phyloP scores from a whole-genome alignment of 2,797 vertebrate genomes.

The Hybognathus amarus region DNA sequence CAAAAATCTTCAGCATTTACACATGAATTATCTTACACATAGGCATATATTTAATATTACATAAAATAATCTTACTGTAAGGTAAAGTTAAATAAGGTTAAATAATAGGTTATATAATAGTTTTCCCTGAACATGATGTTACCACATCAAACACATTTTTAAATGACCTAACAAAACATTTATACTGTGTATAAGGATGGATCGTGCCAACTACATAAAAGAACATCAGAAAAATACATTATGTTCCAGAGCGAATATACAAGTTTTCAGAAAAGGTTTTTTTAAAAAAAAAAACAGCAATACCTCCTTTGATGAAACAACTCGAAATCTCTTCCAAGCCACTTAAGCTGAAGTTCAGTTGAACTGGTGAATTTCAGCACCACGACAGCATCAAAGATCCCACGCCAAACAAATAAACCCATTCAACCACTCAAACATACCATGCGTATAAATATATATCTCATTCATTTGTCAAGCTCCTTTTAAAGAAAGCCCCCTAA shows the following conservation, averaged over 20 bases:
- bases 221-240: background rate
- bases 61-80: background rate
- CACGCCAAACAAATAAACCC: background rate
- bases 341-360: slow-evolving; percentile 3
- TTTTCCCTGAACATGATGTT: background rate
- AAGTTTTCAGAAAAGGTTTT: background rate
- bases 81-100: background rate
- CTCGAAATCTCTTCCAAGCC: background rate
- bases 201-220: background rate
- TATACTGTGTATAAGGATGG: background rate
- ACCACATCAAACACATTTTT: background rate
- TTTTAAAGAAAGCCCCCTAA: background rate
- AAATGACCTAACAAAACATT: background rate
- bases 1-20: background rate
- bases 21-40: background rate
- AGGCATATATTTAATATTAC: background rate
- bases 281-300: too few species aligned
- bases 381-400: slow-evolving; percentile 56
- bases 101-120: background rate
- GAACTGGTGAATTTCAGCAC: slow-evolving; percentile 62
- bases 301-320: background rate
- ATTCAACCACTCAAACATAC: slow-evolving; percentile 3
- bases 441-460: background rate
- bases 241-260: background rate
- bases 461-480: background rate